Evolutionary conservation across 1,140 invertebrate genomes (phyloP), one percentile per base, ranked within the genome.

Genomic region (Drosophila eugracilis): DNA sequence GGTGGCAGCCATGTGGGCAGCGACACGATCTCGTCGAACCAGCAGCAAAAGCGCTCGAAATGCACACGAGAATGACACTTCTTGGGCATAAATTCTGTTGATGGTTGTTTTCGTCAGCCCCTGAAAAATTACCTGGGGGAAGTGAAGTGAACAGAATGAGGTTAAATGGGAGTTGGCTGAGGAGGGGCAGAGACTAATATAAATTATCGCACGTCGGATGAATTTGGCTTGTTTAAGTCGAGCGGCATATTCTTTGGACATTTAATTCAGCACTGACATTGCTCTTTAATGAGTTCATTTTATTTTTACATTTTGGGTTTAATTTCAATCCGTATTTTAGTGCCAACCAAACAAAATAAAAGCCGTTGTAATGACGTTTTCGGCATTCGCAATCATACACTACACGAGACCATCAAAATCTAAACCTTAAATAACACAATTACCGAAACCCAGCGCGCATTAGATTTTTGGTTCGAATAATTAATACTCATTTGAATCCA

Each of bases 1-100:
- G 59, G 60, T 58, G 55, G 69, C 76, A 67, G 21, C 30, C 73
- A 57, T 81, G 73, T 77, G 73, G 72, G 73, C 52, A 65, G 65
- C 55, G 12, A 26, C 62, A 63, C 42, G 24, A 21, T 50, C 15
- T 50, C 22, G 24, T 50, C 57, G 45, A 52, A 36, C 28, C 26
- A 48, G 39, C 22, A 34, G 45, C 21, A 37, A 78, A 30, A 53
- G 48, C 19, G 30, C 22, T 24, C 10, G 7, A 37, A 19, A 50
- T 50, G 42, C 52, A 57, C 34, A 69, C 49, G 45, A 72, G 32
- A 72, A 62, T 62, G 57, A 73, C 69, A 73, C 36, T 73, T 73
- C 24, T 15, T 9, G 53, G 22, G 42, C 47, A 73, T 73, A 73
- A 53, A 73, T 73, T 73, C 41, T 41, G 21, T 53, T 73, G 69